phyloP scores from a whole-genome alignment of 1,140 invertebrate species.

The Aricia agestis region DNA sequence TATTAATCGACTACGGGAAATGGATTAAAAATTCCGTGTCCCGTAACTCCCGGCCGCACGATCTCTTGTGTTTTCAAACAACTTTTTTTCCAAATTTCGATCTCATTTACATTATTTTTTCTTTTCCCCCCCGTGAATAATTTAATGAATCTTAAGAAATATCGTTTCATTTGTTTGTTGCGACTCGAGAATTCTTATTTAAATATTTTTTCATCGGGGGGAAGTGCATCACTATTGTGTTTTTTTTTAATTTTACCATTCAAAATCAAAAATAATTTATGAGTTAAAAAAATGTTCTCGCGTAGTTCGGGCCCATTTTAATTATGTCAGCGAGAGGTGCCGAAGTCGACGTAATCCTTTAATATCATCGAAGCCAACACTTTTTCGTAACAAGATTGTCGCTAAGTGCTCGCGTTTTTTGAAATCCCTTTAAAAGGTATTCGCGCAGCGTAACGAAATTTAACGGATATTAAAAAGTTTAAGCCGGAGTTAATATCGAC shows the following conservation, averaged over 20 bases:
- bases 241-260: not conserved
- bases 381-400: constrained; percentile 34
- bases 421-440: constrained; percentile 57
- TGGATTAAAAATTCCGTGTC: constrained; percentile 75
- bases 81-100: constrained; percentile 70
- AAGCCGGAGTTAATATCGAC: constrained; percentile 77
- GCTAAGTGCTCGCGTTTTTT: constrained; percentile 38
- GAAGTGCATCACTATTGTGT: not conserved
- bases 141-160: constrained; percentile 71
- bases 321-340: not conserved
- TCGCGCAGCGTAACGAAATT: constrained; percentile 68
- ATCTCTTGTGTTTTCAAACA: constrained; percentile 68
- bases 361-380: not conserved
- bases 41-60: constrained; percentile 48
- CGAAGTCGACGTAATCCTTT: not conserved
- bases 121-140: constrained; percentile 67
- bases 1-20: constrained; percentile 72
- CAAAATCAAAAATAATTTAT: not conserved
- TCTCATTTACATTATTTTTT: constrained; percentile 71
- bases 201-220: constrained; percentile 8
- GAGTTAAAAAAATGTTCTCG: not conserved
- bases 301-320: not conserved
- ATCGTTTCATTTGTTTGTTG: constrained; percentile 42
- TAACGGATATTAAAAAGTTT: constrained; percentile 76
- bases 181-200: constrained; percentile 12